Evolutionary conservation across 2,888 invertebrate genomes (phyloP), one percentile per base, ranked within the genome.

Genomic region (Megaustenia siamemsis): DNA sequence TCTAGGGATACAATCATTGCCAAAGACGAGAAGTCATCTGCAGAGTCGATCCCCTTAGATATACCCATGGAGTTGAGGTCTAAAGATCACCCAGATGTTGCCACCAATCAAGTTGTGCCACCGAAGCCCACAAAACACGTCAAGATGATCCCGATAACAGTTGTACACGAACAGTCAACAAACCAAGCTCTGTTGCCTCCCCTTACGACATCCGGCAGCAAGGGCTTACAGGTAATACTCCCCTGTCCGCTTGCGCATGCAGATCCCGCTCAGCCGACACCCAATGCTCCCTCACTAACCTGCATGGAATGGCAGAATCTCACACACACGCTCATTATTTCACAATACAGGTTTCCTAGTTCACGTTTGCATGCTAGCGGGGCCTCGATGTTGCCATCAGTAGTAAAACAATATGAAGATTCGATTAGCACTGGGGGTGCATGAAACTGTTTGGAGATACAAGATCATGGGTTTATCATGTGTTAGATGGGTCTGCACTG

Each of bases 1-100:
- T 88, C 88, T 21, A 73, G 87, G 43, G 88, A 88, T 83, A 88
- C 88, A 38, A 87, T 88, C 45, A 86, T 88, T 32, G 86, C 87
- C 56, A 86, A 86, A 35, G 87, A 87, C 45, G 77, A 78, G 35
- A 81, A 81, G 40, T 81, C 85, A 1, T 76, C 85, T n/a, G 66
- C 76, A 1, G 85, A 85, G 4, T 85, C 81, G 8, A 45, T 84
- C 24, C 84, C 84, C 15, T 38, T 76, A 43, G 84, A 85, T 10
- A 24, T 81, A 8, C 83, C 76, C 56, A 76, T 69, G 5, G 79
- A 86, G 40, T 79, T 82, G 66, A 77, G 69, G 35, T 76, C 77
- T 49, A 53, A 82, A 77, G 78, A 82, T 45, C 69, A 78, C 63
- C 78, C 60, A 24, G 40, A 53, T 6, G 66, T 43, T 24, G 15